These are phyloP conservation scores for Heterochromis multidens DNA, from an alignment of 2,113 vertebrate genomes.

Conservation along the genomic window DNA sequence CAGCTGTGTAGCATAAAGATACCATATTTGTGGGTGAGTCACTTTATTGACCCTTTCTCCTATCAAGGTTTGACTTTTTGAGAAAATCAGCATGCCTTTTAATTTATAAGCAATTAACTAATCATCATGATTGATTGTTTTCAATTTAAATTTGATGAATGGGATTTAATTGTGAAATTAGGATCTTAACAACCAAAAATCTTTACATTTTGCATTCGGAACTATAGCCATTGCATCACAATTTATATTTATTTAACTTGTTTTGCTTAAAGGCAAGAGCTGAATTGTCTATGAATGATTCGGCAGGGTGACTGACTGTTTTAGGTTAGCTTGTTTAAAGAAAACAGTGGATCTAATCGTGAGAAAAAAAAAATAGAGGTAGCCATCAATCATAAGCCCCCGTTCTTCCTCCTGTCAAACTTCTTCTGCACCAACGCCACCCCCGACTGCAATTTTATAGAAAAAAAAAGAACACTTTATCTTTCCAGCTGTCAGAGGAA, in stretches of 20 bases:
- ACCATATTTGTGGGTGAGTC: neutral
- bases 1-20: neutral
- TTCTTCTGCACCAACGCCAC: slow-evolving; percentile 27
- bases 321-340: slow-evolving; percentile 42
- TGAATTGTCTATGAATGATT: neutral
- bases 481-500: slow-evolving; percentile 44
- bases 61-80: neutral
- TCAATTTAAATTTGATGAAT: neutral
- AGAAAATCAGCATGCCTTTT: neutral
- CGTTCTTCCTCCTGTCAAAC: slow-evolving; percentile 38
- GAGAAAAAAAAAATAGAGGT: slow-evolving; percentile 21
- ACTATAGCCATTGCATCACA: neutral
- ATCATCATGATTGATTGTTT: neutral
- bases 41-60: neutral
- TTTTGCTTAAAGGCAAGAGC: neutral
- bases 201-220: neutral
- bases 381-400: slow-evolving; percentile 37
- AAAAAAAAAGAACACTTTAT: slow-evolving; percentile 26
- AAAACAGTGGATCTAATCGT: slow-evolving; percentile 37
- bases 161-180: neutral
- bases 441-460: slow-evolving; percentile 13
- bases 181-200: neutral
- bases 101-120: neutral
- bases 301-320: slow-evolving; percentile 33
- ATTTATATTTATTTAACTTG: neutral